A percentile compares a stretch with the other conserved stretches of the same genome.
Conservation (phyloP, 2,888 invertebrate species). For the Ethmia dodecea region DNA sequence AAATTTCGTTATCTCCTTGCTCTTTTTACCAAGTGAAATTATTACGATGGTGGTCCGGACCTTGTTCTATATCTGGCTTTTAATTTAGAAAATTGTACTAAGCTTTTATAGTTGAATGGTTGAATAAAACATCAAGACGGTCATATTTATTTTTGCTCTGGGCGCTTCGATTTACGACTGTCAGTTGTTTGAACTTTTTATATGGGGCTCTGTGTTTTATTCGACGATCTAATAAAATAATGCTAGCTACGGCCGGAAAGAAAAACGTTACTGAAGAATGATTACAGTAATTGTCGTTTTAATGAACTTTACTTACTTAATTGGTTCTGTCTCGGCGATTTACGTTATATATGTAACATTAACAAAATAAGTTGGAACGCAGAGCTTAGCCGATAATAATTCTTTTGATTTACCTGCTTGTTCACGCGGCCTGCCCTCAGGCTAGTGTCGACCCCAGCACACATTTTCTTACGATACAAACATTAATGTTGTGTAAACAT, state of each 20-base stretch:
- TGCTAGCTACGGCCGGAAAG: slow-evolving; percentile 5
- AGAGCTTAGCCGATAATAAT: slow-evolving; percentile 32
- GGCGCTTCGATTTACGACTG: slow-evolving; percentile 42
- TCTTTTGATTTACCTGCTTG: slow-evolving; percentile 37
- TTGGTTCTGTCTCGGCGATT: slow-evolving; percentile 38
- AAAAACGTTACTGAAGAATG: slow-evolving; percentile 12
- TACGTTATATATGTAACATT: slow-evolving; percentile 30
- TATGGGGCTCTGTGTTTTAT: slow-evolving; percentile 19
- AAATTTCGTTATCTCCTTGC: slow-evolving; percentile 60
- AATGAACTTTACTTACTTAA: slow-evolving; percentile 26
- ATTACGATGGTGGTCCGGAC: slow-evolving; percentile 66
- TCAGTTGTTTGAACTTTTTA: slow-evolving; percentile 15
- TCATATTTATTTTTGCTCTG: slow-evolving; percentile 54
- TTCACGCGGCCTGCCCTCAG: slow-evolving; percentile 31
- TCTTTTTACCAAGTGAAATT: slow-evolving; percentile 70
- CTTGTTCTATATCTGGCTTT: slow-evolving; percentile 55
- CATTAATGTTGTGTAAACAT: slow-evolving; percentile 52
- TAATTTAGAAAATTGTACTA: slow-evolving; percentile 62
- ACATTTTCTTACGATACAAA: slow-evolving; percentile 32
- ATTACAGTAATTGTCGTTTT: slow-evolving; percentile 18
- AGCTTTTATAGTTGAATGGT: slow-evolving; percentile 43
- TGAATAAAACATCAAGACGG: slow-evolving; percentile 46
- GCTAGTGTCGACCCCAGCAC: slow-evolving; percentile 30
- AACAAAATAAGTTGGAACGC: slow-evolving; percentile 37
- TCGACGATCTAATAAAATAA: slow-evolving; percentile 4